Base-by-base conservation (phyloP, 2,113 vertebrate species). In the Osmerus eperlanus region DNA sequence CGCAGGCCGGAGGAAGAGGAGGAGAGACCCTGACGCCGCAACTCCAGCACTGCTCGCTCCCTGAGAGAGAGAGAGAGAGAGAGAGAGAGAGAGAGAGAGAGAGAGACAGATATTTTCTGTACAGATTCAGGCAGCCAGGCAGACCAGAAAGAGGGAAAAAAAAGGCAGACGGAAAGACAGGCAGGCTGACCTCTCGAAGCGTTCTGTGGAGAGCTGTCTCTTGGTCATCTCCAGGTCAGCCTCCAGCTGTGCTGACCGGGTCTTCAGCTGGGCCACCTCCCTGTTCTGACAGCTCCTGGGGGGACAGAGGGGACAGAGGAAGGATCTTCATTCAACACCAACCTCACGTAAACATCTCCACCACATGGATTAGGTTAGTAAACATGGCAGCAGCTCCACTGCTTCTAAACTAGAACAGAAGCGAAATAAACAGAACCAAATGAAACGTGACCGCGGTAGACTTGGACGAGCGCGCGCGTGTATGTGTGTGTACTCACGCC, bases 261-360 rank as follows among this genome's bases (percentile, higher is more conserved):
- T 93, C 83, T 86, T 91, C 75, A 95, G 82, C 73, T 94, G 93
- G 61, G 85, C 84, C 78, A 94, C 84, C 51, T 94, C 92, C 56
- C 81, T 74, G 77, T 62, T 73, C 69, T 84, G 83, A 60, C 61
- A 70, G 70, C 62, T 80, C 77, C 82, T 85, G 68, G 28, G 32
- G 16, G 64, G 4, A 28, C 28, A 9, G 32, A 47, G 13, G 54
- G 14, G 18, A 28, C 55, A 65, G 21, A 41, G 9, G 23, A 65
- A 3, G 11, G 53, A 11, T 15, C 3, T 3, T 18, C 58, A 21
- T 11, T 9, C 19, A 60, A 18, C 18, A 11, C 18, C 58, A 60
- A 2, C 18, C 18, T 8, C 18, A 0, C 56, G 1, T 19, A 59
- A 15, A 59, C 56, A 59, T n/a, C 13, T 55, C 54, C 18, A 65